Conservation (phyloP, 2,113 vertebrate species). For the Pangasianodon gigas region DNA sequence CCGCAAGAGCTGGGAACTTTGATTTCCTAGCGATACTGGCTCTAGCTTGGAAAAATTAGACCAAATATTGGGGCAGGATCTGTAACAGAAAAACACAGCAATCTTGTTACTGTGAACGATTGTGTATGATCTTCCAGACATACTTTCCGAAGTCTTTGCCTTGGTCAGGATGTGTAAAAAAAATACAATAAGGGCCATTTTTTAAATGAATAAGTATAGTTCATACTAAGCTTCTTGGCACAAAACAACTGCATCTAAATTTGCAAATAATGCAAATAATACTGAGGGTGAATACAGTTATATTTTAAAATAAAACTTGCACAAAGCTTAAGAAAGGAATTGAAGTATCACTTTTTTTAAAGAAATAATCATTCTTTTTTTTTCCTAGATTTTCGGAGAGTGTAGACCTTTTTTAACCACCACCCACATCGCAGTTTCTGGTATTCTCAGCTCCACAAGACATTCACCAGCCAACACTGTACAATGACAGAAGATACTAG, state of each 20-base stretch:
- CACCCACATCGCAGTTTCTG: not conserved
- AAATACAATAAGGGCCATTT: not conserved
- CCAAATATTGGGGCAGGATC: slow-evolving; percentile 9
- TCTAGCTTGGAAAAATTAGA: slow-evolving; percentile 46
- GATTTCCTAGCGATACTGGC: slow-evolving; percentile 48
- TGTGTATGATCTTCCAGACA: not conserved
- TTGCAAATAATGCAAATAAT: not conserved
- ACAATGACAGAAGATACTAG: not conserved
- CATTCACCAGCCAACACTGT: not conserved
- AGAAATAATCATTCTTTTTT: not conserved
- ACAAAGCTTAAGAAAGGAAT: not conserved
- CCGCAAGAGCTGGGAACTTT: slow-evolving; percentile 51
- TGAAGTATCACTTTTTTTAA: not conserved
- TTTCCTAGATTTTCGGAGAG: not conserved
- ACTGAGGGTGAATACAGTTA: not conserved
- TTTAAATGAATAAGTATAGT: not conserved
- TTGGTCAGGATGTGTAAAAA: not conserved
- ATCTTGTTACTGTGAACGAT: not conserved
- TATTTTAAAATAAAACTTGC: not conserved
- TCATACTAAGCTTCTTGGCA: not conserved
- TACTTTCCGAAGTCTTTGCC: not conserved
- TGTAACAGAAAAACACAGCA: not conserved
- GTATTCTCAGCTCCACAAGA: not conserved
- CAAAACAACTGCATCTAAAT: not conserved
- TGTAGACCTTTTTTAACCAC: not conserved